Conservation (phyloP, 2,113 vertebrate species). For the Xenus cinereus region DNA sequence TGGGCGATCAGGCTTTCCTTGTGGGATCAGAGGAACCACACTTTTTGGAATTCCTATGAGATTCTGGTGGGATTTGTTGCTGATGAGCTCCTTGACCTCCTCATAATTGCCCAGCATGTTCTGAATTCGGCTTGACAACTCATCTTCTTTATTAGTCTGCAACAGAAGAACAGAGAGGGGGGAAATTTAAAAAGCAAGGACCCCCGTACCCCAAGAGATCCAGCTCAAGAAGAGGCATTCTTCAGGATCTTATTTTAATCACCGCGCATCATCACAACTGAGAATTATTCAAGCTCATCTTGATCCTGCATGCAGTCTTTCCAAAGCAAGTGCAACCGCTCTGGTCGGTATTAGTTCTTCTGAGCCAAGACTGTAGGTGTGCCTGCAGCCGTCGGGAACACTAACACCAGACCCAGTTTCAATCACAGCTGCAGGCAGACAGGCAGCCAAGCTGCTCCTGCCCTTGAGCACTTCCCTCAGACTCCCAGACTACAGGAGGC, state of each 20-base stretch:
- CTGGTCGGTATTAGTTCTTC: not conserved
- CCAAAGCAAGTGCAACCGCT: not conserved
- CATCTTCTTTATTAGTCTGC: conserved; percentile 90
- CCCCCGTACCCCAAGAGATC: not conserved
- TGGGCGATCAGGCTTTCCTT: conserved; percentile 52
- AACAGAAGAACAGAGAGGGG: conserved; percentile 9
- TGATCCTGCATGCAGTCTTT: not conserved
- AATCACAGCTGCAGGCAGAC: not conserved
- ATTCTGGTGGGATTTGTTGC: conserved; percentile 67
- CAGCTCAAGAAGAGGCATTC: not conserved
- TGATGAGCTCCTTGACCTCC: conserved; percentile 82
- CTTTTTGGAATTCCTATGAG: conserved; percentile 67
- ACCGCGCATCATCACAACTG: not conserved
- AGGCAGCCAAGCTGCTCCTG: not conserved
- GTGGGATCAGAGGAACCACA: conserved; percentile 22
- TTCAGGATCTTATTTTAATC: not conserved
- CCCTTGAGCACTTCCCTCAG: not conserved
- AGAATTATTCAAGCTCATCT: not conserved
- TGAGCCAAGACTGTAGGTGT: not conserved
- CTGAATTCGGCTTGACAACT: conserved; percentile 89
- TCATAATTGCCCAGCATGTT: conserved; percentile 94
- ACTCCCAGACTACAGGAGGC: not conserved
- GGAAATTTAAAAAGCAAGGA: not conserved
- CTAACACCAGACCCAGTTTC: not conserved
- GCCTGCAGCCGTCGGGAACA: not conserved